Evolutionary conservation across 2,888 invertebrate genomes (phyloP).

Genomic region (Stenoptilia bipunctidactyla): DNA sequence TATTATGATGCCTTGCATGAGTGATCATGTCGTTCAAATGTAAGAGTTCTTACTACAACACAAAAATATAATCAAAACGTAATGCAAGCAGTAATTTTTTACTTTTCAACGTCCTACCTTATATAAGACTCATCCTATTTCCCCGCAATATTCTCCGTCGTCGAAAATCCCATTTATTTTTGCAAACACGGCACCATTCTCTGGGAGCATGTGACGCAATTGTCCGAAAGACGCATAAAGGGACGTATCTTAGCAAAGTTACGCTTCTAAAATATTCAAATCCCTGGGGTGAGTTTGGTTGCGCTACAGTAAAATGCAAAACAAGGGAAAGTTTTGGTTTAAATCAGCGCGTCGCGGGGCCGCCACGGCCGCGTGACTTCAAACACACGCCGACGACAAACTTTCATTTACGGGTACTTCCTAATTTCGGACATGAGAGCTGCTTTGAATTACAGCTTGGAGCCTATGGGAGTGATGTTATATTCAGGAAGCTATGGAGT

Average conservation of each 20-base stretch:
- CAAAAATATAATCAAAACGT: too few relatives aligned
- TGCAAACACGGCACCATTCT: conserved; percentile 2
- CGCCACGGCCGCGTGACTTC: not conserved
- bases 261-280: conserved; percentile 60
- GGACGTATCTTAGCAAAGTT: conserved; percentile 47
- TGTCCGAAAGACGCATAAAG: conserved; percentile 41
- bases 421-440: too few relatives aligned
- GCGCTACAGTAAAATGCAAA: conserved; percentile 55
- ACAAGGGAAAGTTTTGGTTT: conserved; percentile 59
- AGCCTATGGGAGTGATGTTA: too few relatives aligned
- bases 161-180: conserved; percentile 2
- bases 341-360: conserved; percentile 48
- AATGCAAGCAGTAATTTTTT: too few relatives aligned
- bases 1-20: too few relatives aligned
- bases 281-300: conserved; percentile 55
- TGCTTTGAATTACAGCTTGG: too few relatives aligned
- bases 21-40: too few relatives aligned
- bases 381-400: not conserved
- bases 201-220: conserved; percentile 31
- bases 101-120: too few relatives aligned
- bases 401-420: not conserved
- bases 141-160: too few relatives aligned
- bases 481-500: too few relatives aligned
- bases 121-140: too few relatives aligned
- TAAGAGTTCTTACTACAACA: too few relatives aligned